Evolutionary conservation across 1,140 invertebrate genomes (phyloP), one percentile per base, ranked within the genome.

Genomic region (Dolichoris vasculosae): DNA sequence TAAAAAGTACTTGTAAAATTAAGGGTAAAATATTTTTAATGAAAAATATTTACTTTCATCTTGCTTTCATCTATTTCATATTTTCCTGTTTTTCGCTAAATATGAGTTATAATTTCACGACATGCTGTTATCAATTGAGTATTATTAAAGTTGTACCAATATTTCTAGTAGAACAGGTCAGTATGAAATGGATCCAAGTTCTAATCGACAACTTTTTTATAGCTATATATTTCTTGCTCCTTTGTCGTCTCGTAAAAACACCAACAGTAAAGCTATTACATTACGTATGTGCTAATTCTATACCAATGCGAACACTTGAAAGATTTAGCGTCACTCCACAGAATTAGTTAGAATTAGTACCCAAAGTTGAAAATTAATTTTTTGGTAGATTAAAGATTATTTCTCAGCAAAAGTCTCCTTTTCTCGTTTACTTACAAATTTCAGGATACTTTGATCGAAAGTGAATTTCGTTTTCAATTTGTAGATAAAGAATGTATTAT

Each of bases 111-210:
- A 23, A 43, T 40, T 26, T 73, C n/a, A 43, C 7, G 30, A 67
- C 32, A 35, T 11, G 64, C 30, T 35, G 9, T 67, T 35, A 67
- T 67, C 30, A 69, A 69, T 40, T 69, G 7, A 38, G 13, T 15
- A 3, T 69, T 38, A 38, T 69, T 69, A 35, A 67, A 67, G 64
- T 35, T 67, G 64, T 8, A 35, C 32, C n/a, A 75, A 48, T 75
- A 46, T 59, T 67, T 80, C 55, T 30, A 69, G 46, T 82, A 82
- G 64, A 82, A 71, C 80, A 82, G 46, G 80, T 82, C 80, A 64
- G 38, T 48, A n/a, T 64, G 13, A 43, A 59, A n/a, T 64, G 32
- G 23, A 63, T 51, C 4, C 51, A 63, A 79, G 1, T 79, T 79
- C 51, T 79, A 77, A 77, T 77, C 76, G 13, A 48, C 9, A 38